Percentiles rank a stretch among this genome's conserved stretches.
phyloP scores from a whole-genome alignment of 2,888 invertebrate genomes.

The Pachymerium ferrugineum region DNA sequence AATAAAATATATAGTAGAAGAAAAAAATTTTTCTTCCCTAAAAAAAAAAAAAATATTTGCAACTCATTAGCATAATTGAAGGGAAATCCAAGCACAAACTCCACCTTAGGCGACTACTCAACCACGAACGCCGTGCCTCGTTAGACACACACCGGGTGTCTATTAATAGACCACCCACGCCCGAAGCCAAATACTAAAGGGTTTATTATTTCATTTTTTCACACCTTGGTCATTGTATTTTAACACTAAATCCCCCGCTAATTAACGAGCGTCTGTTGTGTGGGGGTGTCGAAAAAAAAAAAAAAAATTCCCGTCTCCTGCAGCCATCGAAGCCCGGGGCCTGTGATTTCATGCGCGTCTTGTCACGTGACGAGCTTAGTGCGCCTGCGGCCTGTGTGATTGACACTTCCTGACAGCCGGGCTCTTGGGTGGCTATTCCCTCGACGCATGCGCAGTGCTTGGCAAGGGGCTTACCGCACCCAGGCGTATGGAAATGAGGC shows the following conservation, averaged over 20 bases:
- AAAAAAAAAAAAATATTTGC: not conserved
- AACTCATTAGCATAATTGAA: conserved; percentile 9
- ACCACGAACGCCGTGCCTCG: conserved; percentile 21
- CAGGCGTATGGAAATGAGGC: conserved; percentile 31
- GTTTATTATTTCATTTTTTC: not conserved
- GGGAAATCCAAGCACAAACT: conserved; percentile 21
- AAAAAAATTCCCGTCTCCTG: not conserved
- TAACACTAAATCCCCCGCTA: not conserved
- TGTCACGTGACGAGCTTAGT: conserved; percentile 29
- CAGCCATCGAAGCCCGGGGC: conserved; percentile 18
- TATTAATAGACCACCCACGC: conserved; percentile 16
- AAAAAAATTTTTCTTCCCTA: no score
- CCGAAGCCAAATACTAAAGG: not conserved
- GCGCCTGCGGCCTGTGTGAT: conserved; percentile 29
- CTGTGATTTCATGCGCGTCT: conserved; percentile 24
- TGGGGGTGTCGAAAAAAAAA: not conserved
- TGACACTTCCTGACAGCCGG: conserved; percentile 29
- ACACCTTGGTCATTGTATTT: not conserved
- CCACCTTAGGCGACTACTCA: conserved; percentile 9
- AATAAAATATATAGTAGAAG: no score
- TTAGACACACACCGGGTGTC: conserved; percentile 17
- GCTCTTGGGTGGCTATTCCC: conserved; percentile 31
- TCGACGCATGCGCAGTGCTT: conserved; percentile 16
- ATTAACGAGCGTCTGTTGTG: conserved; percentile 15
- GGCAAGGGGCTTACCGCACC: conserved; percentile 23